phyloP scores from a whole-genome alignment of 1,140 invertebrate genomes.

The Parapsyche elsis region DNA sequence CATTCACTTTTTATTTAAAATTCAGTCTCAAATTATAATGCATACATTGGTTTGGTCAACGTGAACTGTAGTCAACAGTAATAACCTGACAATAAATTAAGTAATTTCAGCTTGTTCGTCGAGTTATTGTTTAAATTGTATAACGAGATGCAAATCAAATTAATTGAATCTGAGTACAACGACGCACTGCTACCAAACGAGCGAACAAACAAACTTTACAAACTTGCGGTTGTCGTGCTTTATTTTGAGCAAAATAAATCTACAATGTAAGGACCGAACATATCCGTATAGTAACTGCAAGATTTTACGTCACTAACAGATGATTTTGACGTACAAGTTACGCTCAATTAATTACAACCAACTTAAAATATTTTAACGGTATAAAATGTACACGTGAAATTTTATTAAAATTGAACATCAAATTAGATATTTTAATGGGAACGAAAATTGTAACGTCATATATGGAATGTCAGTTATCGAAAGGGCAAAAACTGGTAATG shows the following conservation, averaged over 20 bases:
- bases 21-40: background rate
- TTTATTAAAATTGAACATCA: too few species aligned
- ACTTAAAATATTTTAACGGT: too few species aligned
- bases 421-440: too few species aligned
- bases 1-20: background rate
- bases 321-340: too few species aligned
- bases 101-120: background rate
- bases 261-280: too few species aligned
- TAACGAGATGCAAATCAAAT: conserved; percentile 13
- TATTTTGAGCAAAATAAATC: background rate
- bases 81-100: background rate
- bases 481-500: conserved; percentile 6
- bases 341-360: too few species aligned
- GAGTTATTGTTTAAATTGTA: conserved; percentile 11
- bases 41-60: background rate
- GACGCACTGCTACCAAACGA: background rate
- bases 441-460: too few species aligned
- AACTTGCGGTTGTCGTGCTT: background rate
- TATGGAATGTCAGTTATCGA: too few species aligned
- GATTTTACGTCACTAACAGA: too few species aligned
- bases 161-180: conserved; percentile 4
- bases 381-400: too few species aligned
- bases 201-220: background rate
- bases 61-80: background rate
- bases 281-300: too few species aligned